These are phyloP conservation scores for Lasiurus cinereus DNA, from an alignment of 2,113 vertebrate genomes.

Conservation along the genomic window DNA sequence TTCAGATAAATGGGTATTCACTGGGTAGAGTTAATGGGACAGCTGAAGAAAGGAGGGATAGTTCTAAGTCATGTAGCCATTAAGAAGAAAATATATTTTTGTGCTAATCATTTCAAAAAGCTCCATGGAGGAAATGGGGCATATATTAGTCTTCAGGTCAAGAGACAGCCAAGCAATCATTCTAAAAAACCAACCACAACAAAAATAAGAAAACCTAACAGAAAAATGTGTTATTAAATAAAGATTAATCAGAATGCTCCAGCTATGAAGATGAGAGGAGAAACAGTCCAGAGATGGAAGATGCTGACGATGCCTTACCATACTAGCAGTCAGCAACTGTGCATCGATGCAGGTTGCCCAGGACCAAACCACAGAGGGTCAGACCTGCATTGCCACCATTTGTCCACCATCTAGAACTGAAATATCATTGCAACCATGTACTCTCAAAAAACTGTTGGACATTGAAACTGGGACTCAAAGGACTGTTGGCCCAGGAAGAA, in stretches of 20 bases:
- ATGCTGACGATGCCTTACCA: too few species aligned
- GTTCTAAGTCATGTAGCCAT: not conserved
- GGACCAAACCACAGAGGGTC: too few species aligned
- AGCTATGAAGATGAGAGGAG: too few species aligned
- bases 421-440: too few species aligned
- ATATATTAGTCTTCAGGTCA: not conserved
- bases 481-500: too few species aligned
- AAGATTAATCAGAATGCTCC: not conserved
- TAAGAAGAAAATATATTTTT: not conserved
- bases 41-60: not conserved
- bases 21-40: not conserved
- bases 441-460: too few species aligned
- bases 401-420: too few species aligned
- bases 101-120: not conserved
- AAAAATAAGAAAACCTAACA: slow-evolving; percentile 10
- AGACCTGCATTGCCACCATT: too few species aligned
- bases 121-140: not conserved
- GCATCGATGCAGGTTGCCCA: too few species aligned
- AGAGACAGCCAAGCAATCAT: not conserved
- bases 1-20: not conserved
- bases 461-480: too few species aligned
- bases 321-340: too few species aligned
- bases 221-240: not conserved
- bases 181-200: not conserved
- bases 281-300: too few species aligned